Conservation (phyloP, 1,140 invertebrate species). For the Achatina immaculata region DNA sequence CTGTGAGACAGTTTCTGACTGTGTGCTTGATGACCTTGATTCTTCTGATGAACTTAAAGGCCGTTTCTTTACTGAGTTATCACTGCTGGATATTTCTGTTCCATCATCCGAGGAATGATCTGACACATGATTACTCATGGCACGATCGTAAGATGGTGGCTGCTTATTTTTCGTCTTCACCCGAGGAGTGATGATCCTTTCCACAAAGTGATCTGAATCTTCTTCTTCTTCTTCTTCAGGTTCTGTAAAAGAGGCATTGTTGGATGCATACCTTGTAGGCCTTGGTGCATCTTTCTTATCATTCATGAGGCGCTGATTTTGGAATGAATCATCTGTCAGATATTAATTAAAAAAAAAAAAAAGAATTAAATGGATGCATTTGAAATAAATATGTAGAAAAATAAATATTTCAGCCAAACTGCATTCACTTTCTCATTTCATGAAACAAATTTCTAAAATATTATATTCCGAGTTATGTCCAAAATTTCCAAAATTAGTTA, state of each 20-base stretch:
- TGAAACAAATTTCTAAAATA: no score
- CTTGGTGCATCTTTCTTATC: constrained; percentile 9
- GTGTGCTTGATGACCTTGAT: constrained; percentile 5
- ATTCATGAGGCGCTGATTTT: constrained; percentile 14
- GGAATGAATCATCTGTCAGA: constrained; percentile 27
- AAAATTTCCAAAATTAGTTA: no score
- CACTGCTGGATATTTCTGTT: constrained; percentile 29
- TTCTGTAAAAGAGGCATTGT: constrained; percentile 1
- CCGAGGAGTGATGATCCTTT: constrained; percentile 24
- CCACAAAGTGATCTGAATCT: constrained; percentile 30
- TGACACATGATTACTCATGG: constrained; percentile 28
- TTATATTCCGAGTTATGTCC: no score
- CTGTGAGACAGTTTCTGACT: constrained; percentile 29
- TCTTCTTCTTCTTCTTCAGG: constrained; percentile 1
- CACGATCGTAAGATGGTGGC: constrained; percentile 36
- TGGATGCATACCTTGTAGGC: neutral
- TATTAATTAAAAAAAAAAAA: neutral
- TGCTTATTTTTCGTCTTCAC: neutral
- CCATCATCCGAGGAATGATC: constrained; percentile 39
- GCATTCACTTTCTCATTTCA: no score
- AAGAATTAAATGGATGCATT: no score
- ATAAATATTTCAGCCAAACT: no score
- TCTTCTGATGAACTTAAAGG: constrained; percentile 17
- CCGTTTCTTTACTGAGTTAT: constrained; percentile 13
- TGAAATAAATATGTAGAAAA: no score